Evolutionary conservation across 1,140 invertebrate genomes (phyloP).

Genomic region (Panulirus ornatus): DNA sequence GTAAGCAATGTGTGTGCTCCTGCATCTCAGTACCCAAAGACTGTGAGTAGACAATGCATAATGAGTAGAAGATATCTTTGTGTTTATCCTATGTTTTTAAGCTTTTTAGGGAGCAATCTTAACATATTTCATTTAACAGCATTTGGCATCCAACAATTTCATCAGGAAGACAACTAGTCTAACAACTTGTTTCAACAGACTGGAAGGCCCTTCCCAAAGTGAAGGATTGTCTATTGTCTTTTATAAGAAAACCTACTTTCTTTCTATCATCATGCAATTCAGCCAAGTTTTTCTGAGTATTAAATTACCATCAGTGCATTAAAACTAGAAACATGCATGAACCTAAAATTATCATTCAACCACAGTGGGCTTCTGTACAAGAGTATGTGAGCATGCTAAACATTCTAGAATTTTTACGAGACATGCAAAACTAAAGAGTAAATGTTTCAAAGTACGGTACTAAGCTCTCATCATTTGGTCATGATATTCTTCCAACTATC

Average conservation of each 20-base stretch:
- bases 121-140: not conserved
- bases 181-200: not conserved
- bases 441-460: not conserved
- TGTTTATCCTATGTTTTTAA: not conserved
- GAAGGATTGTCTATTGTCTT: not conserved
- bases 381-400: not conserved
- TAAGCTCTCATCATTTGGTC: no score
- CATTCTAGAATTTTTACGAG: not conserved
- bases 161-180: not conserved
- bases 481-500: not conserved
- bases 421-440: not conserved
- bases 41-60: not conserved
- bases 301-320: not conserved
- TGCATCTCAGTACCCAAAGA: no score
- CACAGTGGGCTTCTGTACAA: not conserved
- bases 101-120: not conserved
- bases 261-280: not conserved
- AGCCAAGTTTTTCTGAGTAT: not conserved
- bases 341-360: not conserved
- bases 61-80: not conserved
- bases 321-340: not conserved
- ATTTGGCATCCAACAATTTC: constrained; percentile 10
- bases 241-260: no score
- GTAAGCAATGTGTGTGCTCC: no score
- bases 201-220: not conserved